Conservation (phyloP, 2,888 invertebrate genomes). For the Pyrrhia umbra region DNA sequence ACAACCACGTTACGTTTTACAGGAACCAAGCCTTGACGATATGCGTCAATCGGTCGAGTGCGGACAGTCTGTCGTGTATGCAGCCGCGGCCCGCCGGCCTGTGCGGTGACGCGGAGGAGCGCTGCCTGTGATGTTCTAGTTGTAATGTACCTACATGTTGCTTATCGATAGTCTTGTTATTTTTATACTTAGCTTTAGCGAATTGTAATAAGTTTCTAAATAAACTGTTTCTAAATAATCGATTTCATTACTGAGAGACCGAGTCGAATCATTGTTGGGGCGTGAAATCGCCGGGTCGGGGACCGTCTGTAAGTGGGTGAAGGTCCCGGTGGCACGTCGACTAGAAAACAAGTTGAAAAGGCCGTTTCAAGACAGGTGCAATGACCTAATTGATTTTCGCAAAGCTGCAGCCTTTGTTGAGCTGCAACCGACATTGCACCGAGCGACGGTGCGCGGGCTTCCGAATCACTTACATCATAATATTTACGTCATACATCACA, state of each 20-base stretch:
- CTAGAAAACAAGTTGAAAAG: conserved; percentile 75
- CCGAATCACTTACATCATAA: conserved; percentile 4
- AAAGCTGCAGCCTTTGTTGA: conserved; percentile 42
- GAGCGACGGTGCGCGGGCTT: background rate
- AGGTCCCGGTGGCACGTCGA: conserved; percentile 75
- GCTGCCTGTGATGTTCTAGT: conserved; percentile 78
- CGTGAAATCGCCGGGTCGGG: conserved; percentile 82
- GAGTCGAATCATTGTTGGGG: conserved; percentile 71
- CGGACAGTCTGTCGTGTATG: background rate
- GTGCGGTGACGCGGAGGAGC: conserved; percentile 39
- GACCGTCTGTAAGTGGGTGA: conserved; percentile 81
- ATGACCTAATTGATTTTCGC: conserved; percentile 72
- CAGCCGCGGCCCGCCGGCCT: conserved; percentile 9
- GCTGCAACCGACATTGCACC: conserved; percentile 38
- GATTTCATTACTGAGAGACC: conserved; percentile 80
- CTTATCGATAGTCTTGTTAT: conserved; percentile 74
- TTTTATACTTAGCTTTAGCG: conserved; percentile 85
- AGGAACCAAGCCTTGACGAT: background rate
- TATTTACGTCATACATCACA: conserved; percentile 26
- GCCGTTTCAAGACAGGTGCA: conserved; percentile 70
- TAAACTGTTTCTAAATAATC: conserved; percentile 85
- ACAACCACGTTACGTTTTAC: background rate
- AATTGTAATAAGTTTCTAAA: conserved; percentile 85
- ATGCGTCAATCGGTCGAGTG: too few species aligned
- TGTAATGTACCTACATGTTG: conserved; percentile 67